Evolutionary conservation across 2,797 vertebrate genomes (phyloP).

Genomic region (Amazonetta brasiliensis): DNA sequence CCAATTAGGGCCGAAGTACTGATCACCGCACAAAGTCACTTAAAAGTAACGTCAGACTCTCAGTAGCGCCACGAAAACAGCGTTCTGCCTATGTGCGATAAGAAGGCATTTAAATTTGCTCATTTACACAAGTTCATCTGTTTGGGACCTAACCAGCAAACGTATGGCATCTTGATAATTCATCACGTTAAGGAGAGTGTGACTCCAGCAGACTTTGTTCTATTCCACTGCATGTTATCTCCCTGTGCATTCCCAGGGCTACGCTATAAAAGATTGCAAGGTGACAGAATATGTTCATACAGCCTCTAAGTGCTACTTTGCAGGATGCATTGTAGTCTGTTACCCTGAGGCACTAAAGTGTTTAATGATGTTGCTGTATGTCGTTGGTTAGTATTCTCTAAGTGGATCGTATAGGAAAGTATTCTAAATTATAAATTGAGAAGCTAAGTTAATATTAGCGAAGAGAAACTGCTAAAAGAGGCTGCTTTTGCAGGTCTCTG

Average conservation of each 20-base stretch:
- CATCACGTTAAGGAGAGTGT: conserved; percentile 45
- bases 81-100: conserved; percentile 29
- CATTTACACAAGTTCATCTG: conserved; percentile 59
- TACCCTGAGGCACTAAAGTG: conserved; percentile 52
- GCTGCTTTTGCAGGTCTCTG: neutral
- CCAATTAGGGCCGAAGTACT: conserved; percentile 8
- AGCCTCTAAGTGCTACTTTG: conserved; percentile 52
- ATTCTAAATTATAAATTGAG: conserved; percentile 19
- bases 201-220: conserved; percentile 51
- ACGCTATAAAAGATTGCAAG: conserved; percentile 45
- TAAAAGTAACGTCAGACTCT: conserved; percentile 34
- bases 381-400: conserved; percentile 36
- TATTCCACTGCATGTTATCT: conserved; percentile 44
- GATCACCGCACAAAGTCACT: conserved; percentile 37
- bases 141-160: conserved; percentile 30
- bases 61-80: neutral
- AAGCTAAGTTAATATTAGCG: conserved; percentile 2
- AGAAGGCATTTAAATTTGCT: conserved; percentile 45
- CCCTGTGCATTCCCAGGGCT: conserved; percentile 47
- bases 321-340: conserved; percentile 35
- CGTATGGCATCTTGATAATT: conserved; percentile 22
- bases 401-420: conserved; percentile 4
- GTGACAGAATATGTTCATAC: conserved; percentile 58
- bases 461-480: neutral
- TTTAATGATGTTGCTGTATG: conserved; percentile 50